phyloP scores from a whole-genome alignment of 2,888 invertebrate species.

The Netelia fuscicornis region DNA sequence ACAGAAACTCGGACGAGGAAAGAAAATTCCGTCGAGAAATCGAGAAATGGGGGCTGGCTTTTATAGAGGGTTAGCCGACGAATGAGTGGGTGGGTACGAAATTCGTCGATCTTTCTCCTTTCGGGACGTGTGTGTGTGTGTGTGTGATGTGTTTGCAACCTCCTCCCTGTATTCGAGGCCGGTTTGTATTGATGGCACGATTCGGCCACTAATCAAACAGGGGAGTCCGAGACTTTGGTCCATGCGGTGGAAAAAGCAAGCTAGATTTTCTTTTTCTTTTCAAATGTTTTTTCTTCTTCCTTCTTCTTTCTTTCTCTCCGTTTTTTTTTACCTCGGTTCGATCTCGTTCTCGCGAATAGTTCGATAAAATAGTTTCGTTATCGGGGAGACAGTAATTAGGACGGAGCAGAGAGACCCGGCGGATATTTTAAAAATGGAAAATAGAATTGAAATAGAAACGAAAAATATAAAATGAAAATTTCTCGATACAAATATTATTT shows the following conservation, averaged over 20 bases:
- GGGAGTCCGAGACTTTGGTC: conserved; percentile 49
- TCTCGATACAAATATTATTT: too few relatives aligned
- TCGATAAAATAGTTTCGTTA: conserved; percentile 10
- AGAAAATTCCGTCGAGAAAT: conserved; percentile 12
- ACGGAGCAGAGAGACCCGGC: too few relatives aligned
- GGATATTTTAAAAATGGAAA: too few relatives aligned
- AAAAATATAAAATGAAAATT: too few relatives aligned
- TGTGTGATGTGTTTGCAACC: conserved; percentile 21
- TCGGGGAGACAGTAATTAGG: too few relatives aligned
- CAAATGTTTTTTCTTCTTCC: conserved; percentile 14
- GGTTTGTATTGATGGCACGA: conserved; percentile 71
- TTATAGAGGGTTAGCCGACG: background rate
- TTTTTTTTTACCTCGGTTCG: too few relatives aligned
- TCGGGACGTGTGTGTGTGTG: conserved; percentile 4
- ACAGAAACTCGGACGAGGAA: background rate
- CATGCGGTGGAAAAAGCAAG: conserved; percentile 37
- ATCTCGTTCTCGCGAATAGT: too few relatives aligned
- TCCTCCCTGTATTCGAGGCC: conserved; percentile 30
- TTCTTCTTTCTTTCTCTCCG: conserved; percentile 14
- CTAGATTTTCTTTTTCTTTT: conserved; percentile 41
- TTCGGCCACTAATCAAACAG: conserved; percentile 70
- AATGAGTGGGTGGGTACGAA: conserved; percentile 23
- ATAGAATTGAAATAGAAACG: too few relatives aligned
- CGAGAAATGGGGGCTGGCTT: conserved; percentile 8
- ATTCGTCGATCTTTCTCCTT: conserved; percentile 38